Base-by-base conservation (phyloP, 2,888 invertebrate genomes). In the Miltochrista miniata region DNA sequence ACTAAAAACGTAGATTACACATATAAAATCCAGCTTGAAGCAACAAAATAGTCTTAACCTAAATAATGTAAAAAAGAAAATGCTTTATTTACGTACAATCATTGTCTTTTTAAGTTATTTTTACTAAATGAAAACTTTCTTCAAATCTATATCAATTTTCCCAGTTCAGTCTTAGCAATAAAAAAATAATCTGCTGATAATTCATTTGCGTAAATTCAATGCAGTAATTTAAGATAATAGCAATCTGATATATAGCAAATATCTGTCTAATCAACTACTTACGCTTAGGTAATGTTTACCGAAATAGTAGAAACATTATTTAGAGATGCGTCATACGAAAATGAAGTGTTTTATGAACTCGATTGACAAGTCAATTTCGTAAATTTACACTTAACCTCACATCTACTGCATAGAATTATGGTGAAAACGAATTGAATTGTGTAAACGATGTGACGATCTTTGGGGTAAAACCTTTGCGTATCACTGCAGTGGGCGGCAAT, bases 161-260 rank as follows among this genome's bases (percentile, higher is more conserved):
- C 18, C 18, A 24, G 3, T 24, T 4, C 5, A 24, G 18, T 24
- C 18, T 24, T 2, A 31, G n/a, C 4, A 18, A n/a, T 31, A 41
- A 15, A 13, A 42, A 51, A 45, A 49, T 76, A 67, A 74, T 76
- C 68, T 59, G 50, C 59, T 62, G 79, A 81, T 82, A 78, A 76
- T 64, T 56, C 48, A 64, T 73, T 79, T 80, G 73, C 86, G 87
- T 78, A 81, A 74, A 79, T 81, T 66, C 79, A 83, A 79, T 86
- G 85, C 86, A 78, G 79, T 61, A 77, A 71, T 78, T 45, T 24
- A 13, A 36, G 48, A 71, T 72, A 72, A 55, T 24, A 29, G n/a
- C n/a, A n/a, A n/a, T n/a, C 9, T 24, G 44, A 13, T 62, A 65
- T 54, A 56, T 56, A 39, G 45, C 24, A 29, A 36, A 51, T 62